Base-by-base conservation (phyloP, 2,888 invertebrate species). In the Sclerodermus sp. region DNA sequence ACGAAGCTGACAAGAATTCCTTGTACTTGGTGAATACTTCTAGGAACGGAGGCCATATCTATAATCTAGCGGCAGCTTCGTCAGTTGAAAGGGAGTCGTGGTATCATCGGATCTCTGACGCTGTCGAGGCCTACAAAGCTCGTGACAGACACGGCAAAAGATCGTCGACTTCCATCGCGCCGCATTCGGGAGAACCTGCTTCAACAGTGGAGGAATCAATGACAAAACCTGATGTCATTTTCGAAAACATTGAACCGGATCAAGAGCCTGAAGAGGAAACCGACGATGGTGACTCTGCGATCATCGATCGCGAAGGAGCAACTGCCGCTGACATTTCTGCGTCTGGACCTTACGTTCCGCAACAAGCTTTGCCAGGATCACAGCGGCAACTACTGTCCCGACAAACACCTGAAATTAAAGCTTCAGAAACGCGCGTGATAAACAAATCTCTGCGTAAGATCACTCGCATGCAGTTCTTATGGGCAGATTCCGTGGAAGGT, bases 1-100 rank as follows among this genome's bases (percentile, higher is more conserved):
- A 92, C 69, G 93, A 94, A 38, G 91, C 90, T 53, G 90, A 92
- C 77, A 90, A 90, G 78, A 87, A 87, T 70, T 90, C 91, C 29
- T 87, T 94, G 71, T 93, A 90, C 78, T 83, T 94, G 64, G 87
- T 94, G 60, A 90, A 89, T 74, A 91, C 89, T 44, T 85, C 87
- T 40, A 83, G 82, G 58, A 86, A 84, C 76, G 87, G 84, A 70
- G 87, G 83, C 53, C 90, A 91, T 79, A 92, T 94, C 80, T 90
- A 93, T 76, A 93, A 94, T 75, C 81, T 95, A 48, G 86, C 89
- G 16, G 90, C 93, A 6, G 82, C 86, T 16, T 88, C 92, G 51
- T 85, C 87, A 45, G 85, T 87, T 18, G 93, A 93, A 75, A 84
- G 90, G 68, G 90, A 90, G 81, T 84, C 84, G 70, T 89, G 89